Evolutionary conservation across 2,888 invertebrate genomes (phyloP).

Genomic region (Anoplius nigerrimus): DNA sequence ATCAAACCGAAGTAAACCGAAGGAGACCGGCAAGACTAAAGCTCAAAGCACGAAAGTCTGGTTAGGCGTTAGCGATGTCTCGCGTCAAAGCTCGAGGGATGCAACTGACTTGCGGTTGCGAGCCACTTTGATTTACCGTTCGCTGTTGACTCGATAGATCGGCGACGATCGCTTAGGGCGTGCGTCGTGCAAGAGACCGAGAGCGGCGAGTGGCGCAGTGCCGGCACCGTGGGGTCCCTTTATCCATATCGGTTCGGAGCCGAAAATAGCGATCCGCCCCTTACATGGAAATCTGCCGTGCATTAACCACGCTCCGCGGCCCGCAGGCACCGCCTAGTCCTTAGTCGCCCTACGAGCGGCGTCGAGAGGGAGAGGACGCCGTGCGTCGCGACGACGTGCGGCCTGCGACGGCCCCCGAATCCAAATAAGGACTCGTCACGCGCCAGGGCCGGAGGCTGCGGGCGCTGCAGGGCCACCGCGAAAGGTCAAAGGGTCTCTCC

Average conservation of each 20-base stretch:
- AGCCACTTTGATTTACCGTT: constrained; percentile 46
- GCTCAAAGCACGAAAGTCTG: background rate
- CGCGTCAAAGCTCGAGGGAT: constrained; percentile 1
- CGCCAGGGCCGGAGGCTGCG: constrained; percentile 45
- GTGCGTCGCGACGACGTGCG: constrained; percentile 56
- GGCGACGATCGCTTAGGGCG: constrained; percentile 51
- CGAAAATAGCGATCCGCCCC: constrained; percentile 74
- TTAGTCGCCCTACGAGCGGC: constrained; percentile 63
- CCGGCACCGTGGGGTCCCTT: constrained; percentile 72
- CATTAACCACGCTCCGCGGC: constrained; percentile 49
- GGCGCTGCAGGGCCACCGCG: constrained; percentile 20
- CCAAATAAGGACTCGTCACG: constrained; percentile 70
- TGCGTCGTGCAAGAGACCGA: constrained; percentile 69
- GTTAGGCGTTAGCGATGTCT: too few relatives aligned
- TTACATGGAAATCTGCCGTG: constrained; percentile 72
- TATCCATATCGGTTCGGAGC: constrained; percentile 73
- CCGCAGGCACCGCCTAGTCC: constrained; percentile 54
- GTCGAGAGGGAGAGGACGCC: constrained; percentile 53
- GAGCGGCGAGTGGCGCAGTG: constrained; percentile 71
- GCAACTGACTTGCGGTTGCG: constrained; percentile 14
- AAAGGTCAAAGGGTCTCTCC: constrained; percentile 33
- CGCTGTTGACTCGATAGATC: constrained; percentile 43
- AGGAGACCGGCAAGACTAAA: too few relatives aligned
- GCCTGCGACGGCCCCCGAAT: constrained; percentile 66
- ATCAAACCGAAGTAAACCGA: too few relatives aligned